A percentile compares a stretch with the other conserved stretches of the same genome.
These are phyloP conservation scores for Panthera leo DNA, from an alignment of 2,113 vertebrate species.

Conservation along the genomic window DNA sequence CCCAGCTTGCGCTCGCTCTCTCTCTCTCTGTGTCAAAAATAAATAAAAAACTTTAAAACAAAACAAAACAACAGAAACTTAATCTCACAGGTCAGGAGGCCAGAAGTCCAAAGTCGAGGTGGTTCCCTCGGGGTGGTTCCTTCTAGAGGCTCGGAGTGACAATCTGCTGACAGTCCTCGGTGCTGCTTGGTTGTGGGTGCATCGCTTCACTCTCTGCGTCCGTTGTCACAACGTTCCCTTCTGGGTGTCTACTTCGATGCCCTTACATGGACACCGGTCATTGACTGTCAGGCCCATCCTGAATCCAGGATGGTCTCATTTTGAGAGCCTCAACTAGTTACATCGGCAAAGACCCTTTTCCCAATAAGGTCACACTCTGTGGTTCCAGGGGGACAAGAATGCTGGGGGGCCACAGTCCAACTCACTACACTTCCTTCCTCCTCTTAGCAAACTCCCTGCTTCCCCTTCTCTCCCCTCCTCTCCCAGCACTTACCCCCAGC, in stretches of 20 bases:
- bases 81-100: not conserved
- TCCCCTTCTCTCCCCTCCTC: too few species aligned
- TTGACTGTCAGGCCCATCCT: not conserved
- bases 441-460: too few species aligned
- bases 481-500: not conserved
- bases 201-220: not conserved
- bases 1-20: too few species aligned
- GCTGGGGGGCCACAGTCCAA: not conserved
- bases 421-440: not conserved
- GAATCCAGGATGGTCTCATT: not conserved
- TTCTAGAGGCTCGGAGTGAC: not conserved
- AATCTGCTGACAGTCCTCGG: not conserved
- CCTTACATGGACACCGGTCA: not conserved
- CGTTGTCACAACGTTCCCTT: rapidly evolving
- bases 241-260: not conserved
- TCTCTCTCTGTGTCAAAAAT: too few species aligned
- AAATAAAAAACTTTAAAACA: too few species aligned
- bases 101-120: not conserved
- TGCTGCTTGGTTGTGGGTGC: not conserved
- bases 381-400: not conserved
- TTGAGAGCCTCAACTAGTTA: not conserved
- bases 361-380: not conserved
- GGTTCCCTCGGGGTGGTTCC: not conserved
- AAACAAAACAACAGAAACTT: not conserved
- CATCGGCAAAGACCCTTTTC: not conserved